Evolutionary conservation across 2,797 vertebrate species (phyloP), one percentile per base, ranked within the genome.

Genomic region (Myotis findleyi): DNA sequence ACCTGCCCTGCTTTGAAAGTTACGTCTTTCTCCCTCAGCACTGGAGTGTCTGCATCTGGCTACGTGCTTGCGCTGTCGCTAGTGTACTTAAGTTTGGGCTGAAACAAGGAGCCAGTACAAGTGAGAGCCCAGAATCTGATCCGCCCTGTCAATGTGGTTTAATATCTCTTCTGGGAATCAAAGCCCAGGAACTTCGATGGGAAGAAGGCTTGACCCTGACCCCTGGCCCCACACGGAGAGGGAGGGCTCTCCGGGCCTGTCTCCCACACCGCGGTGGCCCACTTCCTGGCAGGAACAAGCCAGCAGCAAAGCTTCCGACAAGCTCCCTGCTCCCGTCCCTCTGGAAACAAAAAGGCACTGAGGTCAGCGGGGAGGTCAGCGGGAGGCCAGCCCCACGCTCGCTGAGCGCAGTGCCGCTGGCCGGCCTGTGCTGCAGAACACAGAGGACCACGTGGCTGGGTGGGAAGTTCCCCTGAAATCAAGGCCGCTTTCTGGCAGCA

Each of bases 291-390:
- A 49, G n/a, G 57, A 89, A 57, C 84, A 82, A 44, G 51, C 69
- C 88, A 41, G 76, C 51, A 33, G 59, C 79, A 89, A 62, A 68
- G 69, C 80, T 69, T 62, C 36, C 17, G 9, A 62, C 53, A 57
- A 36, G 30, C 2, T 27, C 55, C 25, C 51, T 71, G 66, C 79
- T 96, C 30, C 87, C n/a, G 2, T 69, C 53, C 23, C 96, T 97
- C 96, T 72, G 0, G 36, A 41, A 93, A 94, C 86, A 87, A 75
- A 98, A 98, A 98, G 98, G 98, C 98, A 98, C 98, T 98, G 98
- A 98, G 98, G 98, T 98, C 97, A 90, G 95, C 6, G 1, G 83
- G 83, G 64, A 84, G 88, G 84, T 47, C 62, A n/a, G 89, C 75
- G 83, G 83, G 66, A 84, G 88, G 85, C 59, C 69, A 36, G 89